Evolutionary conservation across 2,113 vertebrate genomes (phyloP), one percentile per base, ranked within the genome.

Genomic region (Macaca fascicularis): DNA sequence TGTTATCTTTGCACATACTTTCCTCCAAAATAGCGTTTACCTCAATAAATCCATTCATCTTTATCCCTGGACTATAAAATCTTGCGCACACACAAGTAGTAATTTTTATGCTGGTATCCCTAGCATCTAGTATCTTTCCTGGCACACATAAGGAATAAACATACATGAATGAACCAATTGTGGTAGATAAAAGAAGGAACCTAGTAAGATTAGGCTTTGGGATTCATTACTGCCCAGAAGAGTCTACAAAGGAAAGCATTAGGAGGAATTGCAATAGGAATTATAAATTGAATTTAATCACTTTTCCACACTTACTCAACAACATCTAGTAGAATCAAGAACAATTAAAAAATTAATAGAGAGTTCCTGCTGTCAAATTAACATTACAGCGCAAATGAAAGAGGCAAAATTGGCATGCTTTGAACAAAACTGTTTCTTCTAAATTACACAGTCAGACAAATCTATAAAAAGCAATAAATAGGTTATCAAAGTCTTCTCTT

Each of bases 321-420:
- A 91, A 67, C 35, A 92, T n/a, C 5, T 83, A 75, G 32, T 84
- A 2, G 75, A 94, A 93, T 83, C 30, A 86, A 40, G 52, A 22
- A 90, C 78, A 88, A 40, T 70, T 40, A 45, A 94, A 86, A 72
- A 93, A 89, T 94, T 93, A 82, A 79, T 78, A 85, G 74, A 85
- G 64, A 79, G n/a, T 43, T 88, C 69, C 40, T 92, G 75, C 79
- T 90, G n/a, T 89, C 52, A 92, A 57, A 52, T 89, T 67, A 93
- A 96, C 86, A 89, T 78, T 94, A 92, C 32, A 90, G n/a, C 80
- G 38, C 8, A 79, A 95, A 97, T 92, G 80, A 61, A 93, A 80
- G 30, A 91, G 61, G 14, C 22, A 97, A 92, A 97, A 92, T 82
- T 70, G 79, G 27, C 40, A 55, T 86, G n/a, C 25, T 92, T 87